Conservation (phyloP, 2,797 vertebrate genomes). For the Chaetodon trifasciatus region DNA sequence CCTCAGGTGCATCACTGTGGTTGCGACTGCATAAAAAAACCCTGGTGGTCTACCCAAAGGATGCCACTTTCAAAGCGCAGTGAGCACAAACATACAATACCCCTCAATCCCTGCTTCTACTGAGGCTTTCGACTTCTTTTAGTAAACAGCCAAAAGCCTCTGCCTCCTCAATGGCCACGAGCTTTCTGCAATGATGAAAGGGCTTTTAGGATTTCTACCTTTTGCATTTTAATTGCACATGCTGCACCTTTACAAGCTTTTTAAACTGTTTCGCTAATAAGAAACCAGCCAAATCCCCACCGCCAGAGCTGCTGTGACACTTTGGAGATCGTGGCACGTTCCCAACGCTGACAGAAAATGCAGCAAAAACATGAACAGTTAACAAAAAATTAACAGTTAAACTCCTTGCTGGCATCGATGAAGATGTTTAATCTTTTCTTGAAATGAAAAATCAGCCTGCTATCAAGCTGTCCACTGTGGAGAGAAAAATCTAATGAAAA, state of each 20-base stretch:
- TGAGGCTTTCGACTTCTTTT: slow-evolving; percentile 59
- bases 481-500: slow-evolving; percentile 83
- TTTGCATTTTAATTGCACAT: slow-evolving; percentile 70
- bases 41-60: slow-evolving; percentile 70
- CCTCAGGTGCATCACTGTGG: slow-evolving; percentile 41
- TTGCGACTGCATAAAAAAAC: slow-evolving; percentile 48
- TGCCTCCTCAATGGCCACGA: slow-evolving; percentile 54
- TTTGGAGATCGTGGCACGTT: slow-evolving; percentile 25
- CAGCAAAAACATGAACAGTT: slow-evolving; percentile 35
- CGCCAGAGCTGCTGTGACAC: slow-evolving; percentile 27
- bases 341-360: slow-evolving; percentile 31
- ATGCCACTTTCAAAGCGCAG: slow-evolving; percentile 68
- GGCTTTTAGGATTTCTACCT: slow-evolving; percentile 51
- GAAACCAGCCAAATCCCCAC: slow-evolving; percentile 25
- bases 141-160: slow-evolving; percentile 67
- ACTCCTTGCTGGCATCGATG: slow-evolving; percentile 62
- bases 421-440: slow-evolving; percentile 79
- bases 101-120: slow-evolving; percentile 61
- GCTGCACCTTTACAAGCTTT: slow-evolving; percentile 57
- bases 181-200: slow-evolving; percentile 73
- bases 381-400: neutral
- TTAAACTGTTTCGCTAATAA: slow-evolving; percentile 42
- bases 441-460: slow-evolving; percentile 79
- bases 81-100: slow-evolving; percentile 50
- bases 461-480: slow-evolving; percentile 76